Conservation (phyloP, 2,113 vertebrate species). For the Hydropotes inermis region DNA sequence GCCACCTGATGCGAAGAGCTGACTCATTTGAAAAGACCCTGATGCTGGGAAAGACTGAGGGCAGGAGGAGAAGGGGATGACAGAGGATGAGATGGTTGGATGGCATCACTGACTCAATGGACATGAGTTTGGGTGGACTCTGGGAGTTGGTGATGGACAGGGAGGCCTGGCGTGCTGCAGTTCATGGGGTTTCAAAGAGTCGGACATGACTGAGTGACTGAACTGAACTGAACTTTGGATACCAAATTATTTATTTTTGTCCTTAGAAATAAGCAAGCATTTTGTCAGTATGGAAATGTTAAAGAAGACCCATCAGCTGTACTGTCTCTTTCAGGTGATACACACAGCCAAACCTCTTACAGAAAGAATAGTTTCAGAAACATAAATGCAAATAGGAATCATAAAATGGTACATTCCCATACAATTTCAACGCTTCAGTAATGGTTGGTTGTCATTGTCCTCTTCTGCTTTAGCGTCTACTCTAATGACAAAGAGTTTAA, state of each 20-base stretch:
- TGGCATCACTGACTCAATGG: not conserved
- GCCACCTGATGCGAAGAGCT: fast-evolving
- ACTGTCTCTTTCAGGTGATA: not conserved
- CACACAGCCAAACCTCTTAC: not conserved
- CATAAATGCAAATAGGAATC: not conserved
- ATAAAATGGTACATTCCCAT: not conserved
- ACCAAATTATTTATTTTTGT: constrained; percentile 12
- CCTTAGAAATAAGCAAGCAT: not conserved
- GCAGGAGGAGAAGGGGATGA: not conserved
- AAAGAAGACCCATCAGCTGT: not conserved
- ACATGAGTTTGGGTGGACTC: not conserved
- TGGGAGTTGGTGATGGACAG: not conserved
- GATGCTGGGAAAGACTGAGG: not conserved
- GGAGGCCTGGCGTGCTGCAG: not conserved
- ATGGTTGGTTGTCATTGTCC: not conserved
- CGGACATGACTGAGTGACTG: not conserved
- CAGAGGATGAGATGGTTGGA: not conserved
- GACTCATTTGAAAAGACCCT: not conserved
- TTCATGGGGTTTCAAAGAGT: not conserved
- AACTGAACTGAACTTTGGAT: not conserved
- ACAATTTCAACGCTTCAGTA: not conserved
- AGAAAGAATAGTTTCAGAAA: constrained; percentile 15
- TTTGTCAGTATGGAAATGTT: not conserved
- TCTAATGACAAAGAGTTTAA: constrained; percentile 12
- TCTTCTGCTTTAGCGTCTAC: not conserved